Percentiles rank a stretch among this genome's conserved stretches.
Evolutionary conservation across 2,888 invertebrate species (phyloP).

Genomic region (Cerceris rybyensis): DNA sequence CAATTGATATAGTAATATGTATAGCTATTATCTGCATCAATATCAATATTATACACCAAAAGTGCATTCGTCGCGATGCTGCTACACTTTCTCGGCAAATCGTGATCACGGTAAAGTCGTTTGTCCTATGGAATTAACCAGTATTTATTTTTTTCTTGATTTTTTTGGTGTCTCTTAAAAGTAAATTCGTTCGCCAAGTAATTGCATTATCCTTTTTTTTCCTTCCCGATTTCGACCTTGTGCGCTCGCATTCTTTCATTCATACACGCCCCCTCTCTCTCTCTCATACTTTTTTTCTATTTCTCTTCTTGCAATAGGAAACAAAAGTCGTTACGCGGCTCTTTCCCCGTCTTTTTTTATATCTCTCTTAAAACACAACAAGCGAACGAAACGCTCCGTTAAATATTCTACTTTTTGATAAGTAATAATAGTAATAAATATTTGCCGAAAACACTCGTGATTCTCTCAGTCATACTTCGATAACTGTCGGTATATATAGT

Average conservation of each 20-base stretch:
- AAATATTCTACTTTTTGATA: conserved; percentile 62
- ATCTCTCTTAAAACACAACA: conserved; percentile 69
- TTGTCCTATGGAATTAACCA: conserved; percentile 42
- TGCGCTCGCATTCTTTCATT: conserved; percentile 8
- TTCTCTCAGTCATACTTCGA: conserved; percentile 49
- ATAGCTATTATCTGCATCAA: conserved; percentile 65
- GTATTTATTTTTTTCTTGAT: conserved; percentile 16
- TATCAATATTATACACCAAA: conserved; percentile 65
- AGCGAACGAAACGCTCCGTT: conserved; percentile 67
- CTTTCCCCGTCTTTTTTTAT: conserved; percentile 38
- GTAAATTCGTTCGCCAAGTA: conserved; percentile 46
- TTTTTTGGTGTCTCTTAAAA: conserved; percentile 51
- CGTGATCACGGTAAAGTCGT: conserved; percentile 59
- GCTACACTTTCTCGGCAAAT: conserved; percentile 49
- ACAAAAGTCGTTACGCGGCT: conserved; percentile 37
- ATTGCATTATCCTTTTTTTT: conserved; percentile 33
- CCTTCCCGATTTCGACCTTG: not conserved
- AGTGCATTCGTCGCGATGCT: conserved; percentile 62
- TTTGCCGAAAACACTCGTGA: conserved; percentile 59
- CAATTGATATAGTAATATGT: conserved; percentile 73
- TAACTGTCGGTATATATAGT: conserved; percentile 61
- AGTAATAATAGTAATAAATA: conserved; percentile 69
- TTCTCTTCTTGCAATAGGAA: conserved; percentile 44
- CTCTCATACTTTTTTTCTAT: conserved; percentile 22
- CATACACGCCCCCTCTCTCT: conserved; percentile 7